Evolutionary conservation across 2,113 vertebrate genomes (phyloP).

Genomic region (Panthera uncia): DNA sequence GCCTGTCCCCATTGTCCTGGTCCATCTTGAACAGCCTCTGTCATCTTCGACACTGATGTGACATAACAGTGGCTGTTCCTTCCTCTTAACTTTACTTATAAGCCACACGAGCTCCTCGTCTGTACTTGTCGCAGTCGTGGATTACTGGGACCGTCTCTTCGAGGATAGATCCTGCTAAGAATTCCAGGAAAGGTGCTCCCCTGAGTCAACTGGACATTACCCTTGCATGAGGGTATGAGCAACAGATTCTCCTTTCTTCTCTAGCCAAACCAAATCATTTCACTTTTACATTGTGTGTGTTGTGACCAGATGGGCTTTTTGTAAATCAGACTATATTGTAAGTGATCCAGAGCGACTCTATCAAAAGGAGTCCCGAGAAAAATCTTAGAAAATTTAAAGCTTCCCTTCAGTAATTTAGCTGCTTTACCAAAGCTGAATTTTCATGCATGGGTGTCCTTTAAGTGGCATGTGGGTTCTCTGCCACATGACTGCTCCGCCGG

Average conservation of each 20-base stretch:
- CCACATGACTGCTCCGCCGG: neutral
- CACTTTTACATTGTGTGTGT: neutral
- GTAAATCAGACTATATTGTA: conserved; percentile 10
- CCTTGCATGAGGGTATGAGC: neutral
- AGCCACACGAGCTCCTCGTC: neutral
- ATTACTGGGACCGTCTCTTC: neutral
- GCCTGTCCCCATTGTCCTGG: neutral
- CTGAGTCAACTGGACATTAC: neutral
- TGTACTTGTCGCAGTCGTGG: neutral
- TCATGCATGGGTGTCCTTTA: neutral
- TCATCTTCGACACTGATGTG: neutral
- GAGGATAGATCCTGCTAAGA: neutral
- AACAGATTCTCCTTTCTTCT: neutral
- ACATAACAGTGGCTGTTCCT: neutral
- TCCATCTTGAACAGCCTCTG: neutral
- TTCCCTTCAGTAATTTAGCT: neutral
- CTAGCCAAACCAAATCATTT: neutral
- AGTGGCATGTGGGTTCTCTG: neutral
- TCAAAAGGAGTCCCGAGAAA: neutral
- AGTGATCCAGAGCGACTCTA: neutral
- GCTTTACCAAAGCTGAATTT: neutral
- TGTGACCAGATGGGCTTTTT: conserved; percentile 37
- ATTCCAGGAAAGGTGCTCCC: neutral
- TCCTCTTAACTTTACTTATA: neutral
- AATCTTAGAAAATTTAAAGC: neutral